phyloP scores from a whole-genome alignment of 2,113 vertebrate genomes.

The Thinocorus orbignyianus region DNA sequence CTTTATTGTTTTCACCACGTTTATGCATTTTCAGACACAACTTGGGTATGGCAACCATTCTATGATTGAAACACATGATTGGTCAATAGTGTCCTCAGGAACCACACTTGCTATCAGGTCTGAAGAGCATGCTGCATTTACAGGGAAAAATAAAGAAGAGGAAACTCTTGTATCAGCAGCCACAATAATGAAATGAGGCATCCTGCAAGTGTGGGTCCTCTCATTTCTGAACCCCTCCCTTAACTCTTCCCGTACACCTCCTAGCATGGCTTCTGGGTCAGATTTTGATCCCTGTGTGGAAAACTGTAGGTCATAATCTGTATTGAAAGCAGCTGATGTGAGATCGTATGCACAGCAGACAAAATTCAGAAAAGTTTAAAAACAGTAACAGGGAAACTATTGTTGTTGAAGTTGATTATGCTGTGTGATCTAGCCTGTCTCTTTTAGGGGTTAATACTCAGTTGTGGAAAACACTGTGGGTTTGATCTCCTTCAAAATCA shows the following conservation, averaged over 20 bases:
- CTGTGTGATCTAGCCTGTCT: not conserved
- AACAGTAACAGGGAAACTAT: not conserved
- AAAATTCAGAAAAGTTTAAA: not conserved
- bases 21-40: not conserved
- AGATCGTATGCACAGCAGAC: not conserved
- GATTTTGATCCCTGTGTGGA: not conserved
- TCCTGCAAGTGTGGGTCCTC: not conserved
- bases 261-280: not conserved
- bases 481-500: not conserved
- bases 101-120: not conserved
- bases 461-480: not conserved
- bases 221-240: not conserved
- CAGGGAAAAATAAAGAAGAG: not conserved
- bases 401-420: not conserved
- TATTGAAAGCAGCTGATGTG: fast-evolving
- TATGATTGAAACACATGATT: not conserved
- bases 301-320: not conserved
- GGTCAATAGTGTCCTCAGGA: not conserved
- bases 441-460: not conserved
- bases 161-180: not conserved
- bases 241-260: not conserved
- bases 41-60: not conserved
- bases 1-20: not conserved
- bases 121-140: not conserved
- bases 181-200: not conserved